Base-by-base conservation (phyloP, 2,113 vertebrate species). In the Brachypodius melanocephalos region DNA sequence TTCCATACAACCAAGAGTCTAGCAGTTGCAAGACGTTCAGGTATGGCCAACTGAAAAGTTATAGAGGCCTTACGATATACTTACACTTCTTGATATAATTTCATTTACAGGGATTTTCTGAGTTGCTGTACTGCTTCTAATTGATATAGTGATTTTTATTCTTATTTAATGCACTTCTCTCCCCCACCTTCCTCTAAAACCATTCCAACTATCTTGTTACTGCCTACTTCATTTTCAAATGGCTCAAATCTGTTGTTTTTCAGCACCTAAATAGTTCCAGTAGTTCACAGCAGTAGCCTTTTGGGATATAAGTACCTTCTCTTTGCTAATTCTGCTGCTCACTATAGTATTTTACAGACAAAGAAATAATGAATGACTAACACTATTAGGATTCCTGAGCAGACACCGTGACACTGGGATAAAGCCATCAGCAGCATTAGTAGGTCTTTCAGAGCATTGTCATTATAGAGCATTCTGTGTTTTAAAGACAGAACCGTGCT, bases 401-500 rank as follows among this genome's bases (percentile, higher is more conserved):
- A 62, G 29, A 32, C 26, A 38, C 13, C 0, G 0, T 43, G 58
- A 43, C 54, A 46, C 42, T 34, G 42, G 54, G 49, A 73, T 26
- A 59, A 85, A 52, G 29, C 34, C 38, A 42, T 21, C 51, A 61
- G 20, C 17, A 63, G 54, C 34, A 24, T 45, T 2, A 46, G 22
- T n/a, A 54, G 12, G 14, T 76, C 57, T 85, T 88, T 74, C 58
- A 59, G 34, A 66, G 28, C 48, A 20, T 5, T 46, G 31, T 67
- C 12, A 17, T 48, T 24, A 3, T 5, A 32, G 0, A 32, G 15
- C 24, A 2, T 52, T 57, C 12, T 29, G 58, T 46, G 14, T 66
- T 87, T 81, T 22, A 52, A 48, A 83, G 31, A 34, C 3, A 0
- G 28, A 83, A 54, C 4, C 28, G 16, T 34, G 55, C 29, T 77